Evolutionary conservation across 2,113 vertebrate species (phyloP).

Genomic region (Ailurus styani): DNA sequence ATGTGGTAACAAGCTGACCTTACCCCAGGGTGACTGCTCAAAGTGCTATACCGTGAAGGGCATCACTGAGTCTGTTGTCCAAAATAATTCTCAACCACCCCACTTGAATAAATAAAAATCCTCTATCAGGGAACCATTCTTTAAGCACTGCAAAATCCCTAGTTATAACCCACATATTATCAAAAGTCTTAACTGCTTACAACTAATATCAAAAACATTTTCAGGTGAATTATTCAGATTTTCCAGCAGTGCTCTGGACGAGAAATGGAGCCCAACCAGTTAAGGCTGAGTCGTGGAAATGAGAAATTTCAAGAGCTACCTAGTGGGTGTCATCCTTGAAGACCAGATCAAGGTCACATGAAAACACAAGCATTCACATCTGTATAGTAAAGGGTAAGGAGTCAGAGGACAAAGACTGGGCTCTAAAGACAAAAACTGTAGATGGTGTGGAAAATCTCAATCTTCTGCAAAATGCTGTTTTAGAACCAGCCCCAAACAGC

Average conservation of each 20-base stretch:
- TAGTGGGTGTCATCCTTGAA: not conserved
- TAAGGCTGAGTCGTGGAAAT: not conserved
- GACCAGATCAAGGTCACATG: not conserved
- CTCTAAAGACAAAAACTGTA: not conserved
- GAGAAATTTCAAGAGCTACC: not conserved
- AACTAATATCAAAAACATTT: not conserved
- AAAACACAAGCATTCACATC: not conserved
- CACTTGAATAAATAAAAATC: not conserved
- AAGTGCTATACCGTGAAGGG: not conserved
- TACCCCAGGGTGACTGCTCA: not conserved
- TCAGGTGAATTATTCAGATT: not conserved
- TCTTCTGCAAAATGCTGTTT: conserved; percentile 2
- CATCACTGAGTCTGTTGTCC: not conserved
- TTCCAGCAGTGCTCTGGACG: not conserved
- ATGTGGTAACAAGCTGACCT: conserved; percentile 25
- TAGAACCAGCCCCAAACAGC: not conserved
- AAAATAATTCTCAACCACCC: not conserved
- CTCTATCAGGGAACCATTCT: not conserved
- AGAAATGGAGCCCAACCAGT: not conserved
- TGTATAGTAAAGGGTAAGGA: not conserved
- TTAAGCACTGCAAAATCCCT: not conserved
- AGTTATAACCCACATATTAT: not conserved
- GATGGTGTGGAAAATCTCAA: not conserved
- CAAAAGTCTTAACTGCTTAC: not conserved
- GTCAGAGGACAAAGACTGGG: not conserved